Conservation (phyloP, 2,888 invertebrate genomes). For the Myopa tessellatipennis region DNA sequence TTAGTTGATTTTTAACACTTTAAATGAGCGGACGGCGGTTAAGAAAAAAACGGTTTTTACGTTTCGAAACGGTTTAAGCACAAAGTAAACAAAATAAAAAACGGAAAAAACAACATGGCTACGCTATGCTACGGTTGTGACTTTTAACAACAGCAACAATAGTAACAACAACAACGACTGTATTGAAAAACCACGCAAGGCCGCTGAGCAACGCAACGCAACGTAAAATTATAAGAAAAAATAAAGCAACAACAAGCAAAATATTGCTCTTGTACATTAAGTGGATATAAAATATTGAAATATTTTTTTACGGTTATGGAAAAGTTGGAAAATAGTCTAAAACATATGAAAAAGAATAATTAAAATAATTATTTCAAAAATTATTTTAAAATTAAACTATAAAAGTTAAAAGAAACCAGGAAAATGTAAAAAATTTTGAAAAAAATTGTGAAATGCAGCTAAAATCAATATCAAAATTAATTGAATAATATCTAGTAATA, state of each 20-base stretch:
- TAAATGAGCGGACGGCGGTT: constrained; percentile 14
- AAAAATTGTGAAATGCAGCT: too few species aligned
- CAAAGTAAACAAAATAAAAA: not conserved
- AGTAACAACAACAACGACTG: not conserved
- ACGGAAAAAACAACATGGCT: not conserved
- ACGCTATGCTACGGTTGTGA: not conserved
- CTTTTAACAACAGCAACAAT: not conserved
- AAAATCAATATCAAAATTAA: too few species aligned
- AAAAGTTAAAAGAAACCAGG: too few species aligned
- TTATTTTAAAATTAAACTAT: too few species aligned
- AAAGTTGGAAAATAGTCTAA: too few species aligned
- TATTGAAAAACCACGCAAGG: not conserved
- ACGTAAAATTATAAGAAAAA: not conserved
- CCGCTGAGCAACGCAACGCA: not conserved
- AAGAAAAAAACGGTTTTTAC: not conserved
- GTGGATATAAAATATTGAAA: constrained; percentile 1
- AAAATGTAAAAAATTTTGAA: too few species aligned
- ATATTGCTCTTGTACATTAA: not conserved
- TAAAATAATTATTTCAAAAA: too few species aligned
- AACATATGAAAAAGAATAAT: too few species aligned
- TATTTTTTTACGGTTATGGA: too few species aligned
- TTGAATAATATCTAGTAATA: too few species aligned
- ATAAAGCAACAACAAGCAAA: constrained; percentile 30
- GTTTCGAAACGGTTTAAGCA: not conserved
- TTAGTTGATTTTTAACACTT: constrained; percentile 36